A percentile compares a stretch with the other conserved stretches of the same genome.
Evolutionary conservation across 1,140 invertebrate genomes (phyloP).

Genomic region (Papilio aristodemus): DNA sequence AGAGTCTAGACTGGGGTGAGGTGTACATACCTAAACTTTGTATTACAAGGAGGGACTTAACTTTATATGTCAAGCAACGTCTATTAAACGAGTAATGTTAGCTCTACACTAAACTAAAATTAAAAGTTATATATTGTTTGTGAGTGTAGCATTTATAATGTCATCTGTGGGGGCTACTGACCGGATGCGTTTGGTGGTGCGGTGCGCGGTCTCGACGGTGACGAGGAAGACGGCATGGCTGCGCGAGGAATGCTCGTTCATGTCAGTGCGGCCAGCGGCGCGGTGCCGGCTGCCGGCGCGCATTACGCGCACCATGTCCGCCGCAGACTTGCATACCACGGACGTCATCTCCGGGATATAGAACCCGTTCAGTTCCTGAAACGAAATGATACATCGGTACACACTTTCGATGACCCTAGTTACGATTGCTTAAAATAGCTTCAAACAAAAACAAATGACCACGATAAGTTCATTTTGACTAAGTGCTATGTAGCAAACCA

Average conservation of each 20-base stretch:
- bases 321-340: constrained; percentile 94
- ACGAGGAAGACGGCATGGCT: constrained; percentile 99
- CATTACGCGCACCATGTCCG: constrained; percentile 95
- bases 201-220: constrained; percentile 96
- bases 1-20: constrained; percentile 10
- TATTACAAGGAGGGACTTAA: neutral
- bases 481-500: no score
- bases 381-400: constrained; percentile 34
- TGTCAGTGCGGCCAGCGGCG: constrained; percentile 96
- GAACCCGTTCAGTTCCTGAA: constrained; percentile 89
- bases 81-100: neutral
- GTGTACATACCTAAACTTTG: neutral
- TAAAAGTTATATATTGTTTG: no score
- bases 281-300: constrained; percentile 93
- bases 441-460: no score
- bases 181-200: constrained; percentile 83
- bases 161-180: constrained; percentile 37
- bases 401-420: no score
- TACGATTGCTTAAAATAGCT: no score
- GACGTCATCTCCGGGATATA: constrained; percentile 96
- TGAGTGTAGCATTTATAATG: no score
- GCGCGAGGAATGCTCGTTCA: constrained; percentile 99
- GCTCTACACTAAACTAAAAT: neutral
- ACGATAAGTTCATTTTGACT: no score
- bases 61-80: neutral